Base-by-base conservation (phyloP, 2,888 invertebrate genomes). In the Euspilapteryx auroguttella region DNA sequence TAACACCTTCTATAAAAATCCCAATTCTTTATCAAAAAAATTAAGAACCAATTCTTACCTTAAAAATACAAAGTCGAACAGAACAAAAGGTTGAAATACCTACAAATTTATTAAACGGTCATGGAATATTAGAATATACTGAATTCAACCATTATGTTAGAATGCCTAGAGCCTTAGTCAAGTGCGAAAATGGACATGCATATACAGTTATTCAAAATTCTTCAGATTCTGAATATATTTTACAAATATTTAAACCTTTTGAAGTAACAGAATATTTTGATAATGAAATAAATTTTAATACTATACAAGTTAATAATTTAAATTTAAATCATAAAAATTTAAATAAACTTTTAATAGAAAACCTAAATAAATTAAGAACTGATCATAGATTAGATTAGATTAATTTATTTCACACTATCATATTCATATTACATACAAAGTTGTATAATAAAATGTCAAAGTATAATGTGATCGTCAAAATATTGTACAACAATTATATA, bases 361-460 rank as follows among this genome's bases (percentile, higher is more conserved):
- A 27, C 22, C 25, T 28, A 29, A 13, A 17, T 24, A 24, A 22
- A 29, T 15, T 21, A 25, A 27, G 38, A 27, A 13, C 34, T 14
- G 36, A 41, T 10, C n/a, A n/a, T n/a, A n/a, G n/a, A n/a, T n/a
- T n/a, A n/a, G n/a, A n/a, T n/a, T n/a, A n/a, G n/a, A n/a, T n/a
- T n/a, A n/a, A n/a, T n/a, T n/a, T n/a, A n/a, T n/a, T n/a, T n/a
- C n/a, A n/a, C n/a, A n/a, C n/a, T n/a, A n/a, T n/a, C n/a, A n/a
- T n/a, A n/a, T n/a, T n/a, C n/a, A n/a, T n/a, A n/a, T n/a, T n/a
- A n/a, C n/a, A n/a, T n/a, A n/a, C n/a, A n/a, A n/a, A n/a, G n/a
- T n/a, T n/a, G n/a, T n/a, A n/a, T n/a, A n/a, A n/a, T n/a, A n/a
- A n/a, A n/a, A n/a, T n/a, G n/a, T n/a, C n/a, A n/a, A n/a, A n/a